Base-by-base conservation (phyloP, 2,113 vertebrate species). In the Acanthochromis polyacanthus region DNA sequence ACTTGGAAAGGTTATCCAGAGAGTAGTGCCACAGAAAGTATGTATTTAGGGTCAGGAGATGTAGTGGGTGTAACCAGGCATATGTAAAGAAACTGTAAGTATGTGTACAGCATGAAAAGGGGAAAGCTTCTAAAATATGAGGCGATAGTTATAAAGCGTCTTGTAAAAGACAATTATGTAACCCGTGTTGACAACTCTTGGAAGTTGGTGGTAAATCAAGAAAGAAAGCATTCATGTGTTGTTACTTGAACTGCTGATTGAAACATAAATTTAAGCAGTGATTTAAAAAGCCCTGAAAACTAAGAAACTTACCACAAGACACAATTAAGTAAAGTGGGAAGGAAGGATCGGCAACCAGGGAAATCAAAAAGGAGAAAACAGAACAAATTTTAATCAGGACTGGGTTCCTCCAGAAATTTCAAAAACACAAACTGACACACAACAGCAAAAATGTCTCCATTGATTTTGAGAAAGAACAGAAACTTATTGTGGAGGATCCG, bases 281-380 rank as follows among this genome's bases (percentile, higher is more conserved):
- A 51, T 58, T 57, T 32, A 72, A 94, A 45, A 82, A 94, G 92
- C 94, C 96, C 96, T 95, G 88, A 94, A 96, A 96, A 86, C 95
- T 94, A 95, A 90, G 48, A 91, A 97, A 99, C 98, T 99, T 99
- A 99, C 98, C 97, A 99, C 96, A 98, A 99, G 92, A 98, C 96
- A 99, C 95, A 98, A 98, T 97, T 94, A 99, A 97, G 97, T 97
- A 97, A 97, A 98, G 96, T 97, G 94, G 97, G 96, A 95, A 97
- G 96, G 94, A 97, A 95, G 94, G 96, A 93, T 97, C 98, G 95
- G 97, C 97, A 97, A 97, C 97, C 97, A 95, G 97, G 96, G 94
- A 95, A 94, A 97, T 91, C 87, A 97, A 94, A 91, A 95, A 96
- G 96, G 96, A 97, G 96, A 99, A 96, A 99, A 98, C 96, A 99